Evolutionary conservation across 1,140 invertebrate genomes (phyloP).

Genomic region (Papilio machaon): DNA sequence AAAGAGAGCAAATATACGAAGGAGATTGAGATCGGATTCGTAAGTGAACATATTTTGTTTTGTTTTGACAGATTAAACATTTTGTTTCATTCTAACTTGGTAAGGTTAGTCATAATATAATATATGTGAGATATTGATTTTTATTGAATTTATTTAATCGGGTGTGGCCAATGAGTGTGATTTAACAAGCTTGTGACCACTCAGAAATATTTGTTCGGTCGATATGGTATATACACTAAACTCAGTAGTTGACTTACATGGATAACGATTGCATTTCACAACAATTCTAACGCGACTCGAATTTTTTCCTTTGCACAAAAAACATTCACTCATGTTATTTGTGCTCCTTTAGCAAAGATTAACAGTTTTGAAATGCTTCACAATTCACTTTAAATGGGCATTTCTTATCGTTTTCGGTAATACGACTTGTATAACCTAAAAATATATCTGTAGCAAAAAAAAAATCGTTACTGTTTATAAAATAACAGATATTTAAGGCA

Average conservation of each 20-base stretch:
- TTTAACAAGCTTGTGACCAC: neutral
- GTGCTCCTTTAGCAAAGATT: slow-evolving; percentile 26
- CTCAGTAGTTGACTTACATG: slow-evolving; percentile 29
- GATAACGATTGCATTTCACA: slow-evolving; percentile 36
- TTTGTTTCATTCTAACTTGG: neutral
- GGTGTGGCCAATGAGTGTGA: slow-evolving; percentile 24
- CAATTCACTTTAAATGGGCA: neutral
- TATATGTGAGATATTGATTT: neutral
- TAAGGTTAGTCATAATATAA: neutral
- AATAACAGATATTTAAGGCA: no score
- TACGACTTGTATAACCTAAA: neutral
- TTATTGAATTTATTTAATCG: neutral
- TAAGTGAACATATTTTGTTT: neutral
- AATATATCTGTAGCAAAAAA: slow-evolving; percentile 6
- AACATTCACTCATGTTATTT: slow-evolving; percentile 23
- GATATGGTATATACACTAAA: slow-evolving; percentile 35
- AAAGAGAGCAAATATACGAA: neutral
- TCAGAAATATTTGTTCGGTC: slow-evolving; percentile 29
- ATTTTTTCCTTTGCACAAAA: slow-evolving; percentile 34
- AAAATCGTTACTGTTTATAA: neutral
- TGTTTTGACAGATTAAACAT: neutral
- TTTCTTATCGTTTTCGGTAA: slow-evolving; percentile 23
- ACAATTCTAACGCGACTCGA: slow-evolving; percentile 23
- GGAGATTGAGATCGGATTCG: neutral
- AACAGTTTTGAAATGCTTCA: slow-evolving; percentile 29